Evolutionary conservation across 1,140 invertebrate species (phyloP).

Genomic region (Zaprionus tsacasi): DNA sequence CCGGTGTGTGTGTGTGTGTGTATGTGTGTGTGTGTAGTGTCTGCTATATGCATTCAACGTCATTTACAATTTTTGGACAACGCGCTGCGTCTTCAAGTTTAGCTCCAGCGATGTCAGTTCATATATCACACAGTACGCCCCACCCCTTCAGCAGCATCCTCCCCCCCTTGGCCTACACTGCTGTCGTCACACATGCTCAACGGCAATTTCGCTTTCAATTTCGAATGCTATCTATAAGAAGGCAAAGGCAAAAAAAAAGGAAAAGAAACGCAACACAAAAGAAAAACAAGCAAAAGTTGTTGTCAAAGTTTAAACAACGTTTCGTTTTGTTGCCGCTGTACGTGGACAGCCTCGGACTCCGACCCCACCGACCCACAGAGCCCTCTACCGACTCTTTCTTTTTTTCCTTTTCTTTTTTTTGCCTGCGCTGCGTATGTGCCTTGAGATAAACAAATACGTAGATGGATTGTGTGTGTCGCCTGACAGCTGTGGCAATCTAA

Average conservation of each 20-base stretch:
- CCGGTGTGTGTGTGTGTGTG: not conserved
- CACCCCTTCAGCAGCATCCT: not conserved
- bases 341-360: not conserved
- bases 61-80: slow-evolving; percentile 66
- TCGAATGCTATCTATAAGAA: slow-evolving; percentile 80
- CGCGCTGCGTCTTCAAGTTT: slow-evolving; percentile 45
- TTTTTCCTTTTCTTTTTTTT: slow-evolving; percentile 8
- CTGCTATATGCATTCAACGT: slow-evolving; percentile 46
- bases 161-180: slow-evolving; percentile 9
- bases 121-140: slow-evolving; percentile 60
- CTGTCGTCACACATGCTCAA: slow-evolving; percentile 79
- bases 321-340: slow-evolving; percentile 31
- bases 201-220: slow-evolving; percentile 81
- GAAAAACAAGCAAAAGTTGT: slow-evolving; percentile 75
- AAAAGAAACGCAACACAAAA: slow-evolving; percentile 49
- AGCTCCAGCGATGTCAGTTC: slow-evolving; percentile 61
- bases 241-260: slow-evolving; percentile 29
- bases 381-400: not conserved
- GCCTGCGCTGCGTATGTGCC: slow-evolving; percentile 63
- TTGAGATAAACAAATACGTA: slow-evolving; percentile 78
- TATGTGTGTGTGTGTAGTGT: not conserved
- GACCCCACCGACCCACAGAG: not conserved
- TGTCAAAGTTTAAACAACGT: slow-evolving; percentile 83
- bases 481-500: slow-evolving; percentile 75
- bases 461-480: slow-evolving; percentile 71